Conservation (phyloP, 2,113 vertebrate genomes). For the Promerops cafer region DNA sequence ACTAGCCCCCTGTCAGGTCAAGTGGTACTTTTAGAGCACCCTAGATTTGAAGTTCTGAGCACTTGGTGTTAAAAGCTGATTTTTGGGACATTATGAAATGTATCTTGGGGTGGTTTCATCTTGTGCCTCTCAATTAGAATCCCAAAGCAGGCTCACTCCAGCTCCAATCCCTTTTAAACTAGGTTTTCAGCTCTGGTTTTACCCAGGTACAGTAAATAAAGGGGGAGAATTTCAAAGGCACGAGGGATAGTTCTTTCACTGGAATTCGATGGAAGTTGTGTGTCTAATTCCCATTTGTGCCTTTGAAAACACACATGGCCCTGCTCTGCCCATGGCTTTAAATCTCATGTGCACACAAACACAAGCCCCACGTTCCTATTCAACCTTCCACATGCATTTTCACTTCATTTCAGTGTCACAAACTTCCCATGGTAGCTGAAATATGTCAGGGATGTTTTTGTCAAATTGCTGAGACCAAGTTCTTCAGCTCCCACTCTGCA, state of each 20-base stretch:
- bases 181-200: neutral
- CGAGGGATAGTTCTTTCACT: neutral
- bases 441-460: neutral
- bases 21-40: neutral
- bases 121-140: neutral
- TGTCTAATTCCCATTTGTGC: neutral
- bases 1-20: neutral
- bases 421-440: neutral
- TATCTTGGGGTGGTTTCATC: neutral
- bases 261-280: neutral
- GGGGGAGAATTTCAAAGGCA: neutral
- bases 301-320: neutral
- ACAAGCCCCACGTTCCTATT: neutral
- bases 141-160: neutral
- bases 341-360: neutral
- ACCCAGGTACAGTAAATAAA: neutral
- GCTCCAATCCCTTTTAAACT: neutral
- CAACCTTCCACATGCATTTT: neutral
- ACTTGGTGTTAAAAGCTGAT: neutral
- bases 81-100: neutral
- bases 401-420: slow-evolving; percentile 25
- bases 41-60: neutral
- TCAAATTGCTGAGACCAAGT: slow-evolving; percentile 14
- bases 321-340: slow-evolving; percentile 6
- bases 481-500: slow-evolving; percentile 26